Conservation (phyloP, 2,888 invertebrate genomes). For the Coelogynopora nodosa region DNA sequence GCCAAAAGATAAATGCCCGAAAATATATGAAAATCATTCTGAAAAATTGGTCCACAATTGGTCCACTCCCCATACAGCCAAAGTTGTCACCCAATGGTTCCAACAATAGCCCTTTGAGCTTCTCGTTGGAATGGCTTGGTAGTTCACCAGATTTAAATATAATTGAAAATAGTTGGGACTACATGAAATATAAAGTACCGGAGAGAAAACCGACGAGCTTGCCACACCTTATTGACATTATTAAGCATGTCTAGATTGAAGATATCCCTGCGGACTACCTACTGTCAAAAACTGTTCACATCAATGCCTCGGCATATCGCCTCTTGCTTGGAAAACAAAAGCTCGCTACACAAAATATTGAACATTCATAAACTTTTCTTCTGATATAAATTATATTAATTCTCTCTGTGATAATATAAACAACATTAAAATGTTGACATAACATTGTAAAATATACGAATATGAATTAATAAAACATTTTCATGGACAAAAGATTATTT, state of each 20-base stretch:
- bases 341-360: background rate
- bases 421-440: too few relatives aligned
- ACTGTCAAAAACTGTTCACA: background rate
- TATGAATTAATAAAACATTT: background rate
- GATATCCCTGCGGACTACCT: background rate
- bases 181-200: background rate
- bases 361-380: background rate
- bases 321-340: background rate
- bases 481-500: too few relatives aligned
- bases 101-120: background rate
- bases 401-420: background rate
- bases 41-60: background rate
- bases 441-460: background rate
- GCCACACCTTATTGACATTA: background rate
- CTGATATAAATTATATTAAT: background rate
- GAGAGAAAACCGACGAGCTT: background rate
- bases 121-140: background rate
- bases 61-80: background rate
- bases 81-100: background rate
- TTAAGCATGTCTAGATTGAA: background rate
- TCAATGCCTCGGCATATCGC: background rate
- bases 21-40: background rate
- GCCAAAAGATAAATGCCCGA: background rate
- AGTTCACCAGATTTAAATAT: background rate
- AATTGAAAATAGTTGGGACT: background rate